These are phyloP conservation scores for Rhabditoides inermis DNA, from an alignment of 2,888 invertebrate genomes.

Conservation along the genomic window DNA sequence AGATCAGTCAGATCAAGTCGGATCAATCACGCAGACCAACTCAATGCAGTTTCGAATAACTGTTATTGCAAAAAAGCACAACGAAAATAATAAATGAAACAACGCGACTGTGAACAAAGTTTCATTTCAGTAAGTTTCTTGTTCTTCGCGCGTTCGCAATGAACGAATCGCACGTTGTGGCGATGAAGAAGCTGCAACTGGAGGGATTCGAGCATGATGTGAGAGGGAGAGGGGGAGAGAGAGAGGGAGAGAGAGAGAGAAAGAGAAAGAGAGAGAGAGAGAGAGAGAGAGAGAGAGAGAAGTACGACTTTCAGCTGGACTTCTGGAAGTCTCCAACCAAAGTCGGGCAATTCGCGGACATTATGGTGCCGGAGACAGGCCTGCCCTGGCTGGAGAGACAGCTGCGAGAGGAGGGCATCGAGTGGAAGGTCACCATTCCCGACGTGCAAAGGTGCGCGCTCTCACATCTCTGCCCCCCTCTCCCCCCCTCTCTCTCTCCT, in stretches of 20 bases:
- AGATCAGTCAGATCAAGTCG: too few species aligned
- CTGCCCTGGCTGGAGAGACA: conserved; percentile 60
- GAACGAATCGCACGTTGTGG: conserved; percentile 22
- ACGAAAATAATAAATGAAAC: not conserved
- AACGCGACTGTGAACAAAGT: too few species aligned
- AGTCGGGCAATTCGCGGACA: conserved; percentile 56
- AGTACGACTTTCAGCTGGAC: conserved; percentile 34
- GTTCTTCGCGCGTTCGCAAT: conserved; percentile 22
- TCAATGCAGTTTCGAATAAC: not conserved
- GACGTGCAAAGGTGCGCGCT: conserved; percentile 62
- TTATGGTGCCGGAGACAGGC: conserved; percentile 66
- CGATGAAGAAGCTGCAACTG: conserved; percentile 22
- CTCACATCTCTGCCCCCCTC: too few species aligned
- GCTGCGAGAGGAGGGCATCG: conserved; percentile 51
- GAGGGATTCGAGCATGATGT: conserved; percentile 25
- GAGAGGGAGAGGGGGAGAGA: not conserved
- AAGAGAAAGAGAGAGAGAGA: not conserved
- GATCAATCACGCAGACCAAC: too few species aligned
- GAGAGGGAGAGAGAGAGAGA: not conserved
- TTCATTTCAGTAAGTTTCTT: conserved; percentile 23
- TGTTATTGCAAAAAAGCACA: not conserved
- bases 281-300: not conserved
- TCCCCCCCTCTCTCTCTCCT: too few species aligned
- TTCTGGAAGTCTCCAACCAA: conserved; percentile 50
- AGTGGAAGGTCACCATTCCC: conserved; percentile 21